Base-by-base conservation (phyloP, 2,797 vertebrate genomes). In the Hemitrygon akajei region DNA sequence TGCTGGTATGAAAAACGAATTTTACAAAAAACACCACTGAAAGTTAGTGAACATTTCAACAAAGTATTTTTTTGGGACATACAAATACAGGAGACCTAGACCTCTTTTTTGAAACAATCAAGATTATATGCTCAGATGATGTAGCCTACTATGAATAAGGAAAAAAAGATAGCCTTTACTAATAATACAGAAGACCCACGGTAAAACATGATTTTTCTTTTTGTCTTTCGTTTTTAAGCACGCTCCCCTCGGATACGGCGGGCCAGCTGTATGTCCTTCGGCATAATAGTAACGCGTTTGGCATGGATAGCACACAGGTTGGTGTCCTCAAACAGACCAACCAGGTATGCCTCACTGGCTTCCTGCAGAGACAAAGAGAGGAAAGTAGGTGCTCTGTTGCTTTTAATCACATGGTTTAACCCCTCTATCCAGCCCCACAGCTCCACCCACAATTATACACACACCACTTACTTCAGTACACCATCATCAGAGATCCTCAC, bases 251-350 rank as follows among this genome's bases (percentile, higher is more conserved):
- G 97, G 96, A 97, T 97, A 96, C 97, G 97, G 94, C 97, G 97
- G 94, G 97, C 97, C 97, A 97, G 96, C 95, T 97, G 97, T 96
- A 97, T 97, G 95, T 97, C 97, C 97, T 97, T 97, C 97, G 97
- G 97, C 97, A 97, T 97, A 96, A 97, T 97, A 96, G 97, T 97
- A 95, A 97, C 97, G 94, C 97, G 97, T 97, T 97, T 97, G 96
- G 97, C 97, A 95, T 97, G 97, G 96, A 97, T 97, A 95, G 97
- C 97, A 95, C 97, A 97, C 96, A 97, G 96, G 95, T 97, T 97
- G 96, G 97, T 97, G 94, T 97, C 97, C 96, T 97, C 97, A 95
- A 97, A 97, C 95, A 97, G 96, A 95, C 97, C 97, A 95, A 97
- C 97, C 96, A 97, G 96, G 95, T 97, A 97, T 95, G 97, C 97